Evolutionary conservation across 2,797 vertebrate species (phyloP).

Genomic region (Amblyopsis hoosieri): DNA sequence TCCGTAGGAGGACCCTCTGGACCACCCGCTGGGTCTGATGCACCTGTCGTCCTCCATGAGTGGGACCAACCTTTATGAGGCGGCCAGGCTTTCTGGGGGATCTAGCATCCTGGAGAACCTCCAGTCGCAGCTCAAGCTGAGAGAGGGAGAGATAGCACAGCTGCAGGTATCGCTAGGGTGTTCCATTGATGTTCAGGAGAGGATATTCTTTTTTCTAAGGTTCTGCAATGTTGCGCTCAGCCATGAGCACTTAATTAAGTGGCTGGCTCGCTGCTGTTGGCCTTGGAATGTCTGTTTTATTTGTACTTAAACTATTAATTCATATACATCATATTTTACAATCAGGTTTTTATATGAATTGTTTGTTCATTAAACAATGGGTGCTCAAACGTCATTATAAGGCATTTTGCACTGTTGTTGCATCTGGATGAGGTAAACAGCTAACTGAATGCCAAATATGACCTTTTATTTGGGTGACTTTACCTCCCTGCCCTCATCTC

Average conservation of each 20-base stretch:
- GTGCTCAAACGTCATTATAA: too few relatives aligned
- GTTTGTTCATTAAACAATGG: too few relatives aligned
- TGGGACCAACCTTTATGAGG: constrained; percentile 92
- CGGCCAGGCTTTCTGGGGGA: constrained; percentile 89
- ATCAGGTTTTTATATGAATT: too few relatives aligned
- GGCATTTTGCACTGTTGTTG: too few relatives aligned
- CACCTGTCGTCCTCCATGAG: constrained; percentile 81
- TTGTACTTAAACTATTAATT: too few relatives aligned
- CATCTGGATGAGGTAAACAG: too few relatives aligned
- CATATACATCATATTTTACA: too few relatives aligned
- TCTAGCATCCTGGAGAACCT: constrained; percentile 95
- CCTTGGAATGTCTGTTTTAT: too few relatives aligned
- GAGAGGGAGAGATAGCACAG: constrained; percentile 94
- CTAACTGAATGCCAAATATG: background rate
- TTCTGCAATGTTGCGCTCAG: background rate
- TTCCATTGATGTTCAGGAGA: background rate
- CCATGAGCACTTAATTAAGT: too few relatives aligned
- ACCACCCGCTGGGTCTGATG: constrained; percentile 84
- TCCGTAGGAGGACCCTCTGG: constrained; percentile 86
- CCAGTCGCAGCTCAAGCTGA: constrained; percentile 94
- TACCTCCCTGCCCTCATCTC: background rate
- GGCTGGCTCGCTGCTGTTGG: too few relatives aligned
- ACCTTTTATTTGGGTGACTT: background rate
- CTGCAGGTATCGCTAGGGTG: constrained; percentile 83
- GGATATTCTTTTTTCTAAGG: background rate